Evolutionary conservation across 2,113 vertebrate species (phyloP).

Genomic region (Chloropsis cyanopogon): DNA sequence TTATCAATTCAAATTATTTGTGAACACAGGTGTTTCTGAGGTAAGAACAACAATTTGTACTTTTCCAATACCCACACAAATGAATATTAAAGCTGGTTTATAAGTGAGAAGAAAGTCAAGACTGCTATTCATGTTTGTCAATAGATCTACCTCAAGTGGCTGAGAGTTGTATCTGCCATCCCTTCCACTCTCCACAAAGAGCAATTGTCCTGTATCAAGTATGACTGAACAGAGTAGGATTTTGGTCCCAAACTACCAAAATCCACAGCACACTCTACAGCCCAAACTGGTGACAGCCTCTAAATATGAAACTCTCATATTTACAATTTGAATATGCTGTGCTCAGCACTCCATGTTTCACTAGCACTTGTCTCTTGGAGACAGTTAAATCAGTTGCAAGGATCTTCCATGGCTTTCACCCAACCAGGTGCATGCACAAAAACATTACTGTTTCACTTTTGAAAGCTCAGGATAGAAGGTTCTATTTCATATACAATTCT

Average conservation of each 20-base stretch:
- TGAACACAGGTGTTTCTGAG: neutral
- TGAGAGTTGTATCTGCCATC: neutral
- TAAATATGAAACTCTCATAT: neutral
- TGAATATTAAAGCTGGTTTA: neutral
- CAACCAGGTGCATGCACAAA: fast-evolving
- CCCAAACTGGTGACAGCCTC: neutral
- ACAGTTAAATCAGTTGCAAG: neutral
- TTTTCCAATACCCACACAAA: neutral
- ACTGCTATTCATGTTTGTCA: neutral
- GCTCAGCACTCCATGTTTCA: neutral
- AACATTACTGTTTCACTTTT: neutral
- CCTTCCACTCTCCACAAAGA: neutral
- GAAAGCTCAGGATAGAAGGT: neutral
- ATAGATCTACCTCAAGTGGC: neutral
- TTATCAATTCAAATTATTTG: neutral
- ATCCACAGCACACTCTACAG: neutral
- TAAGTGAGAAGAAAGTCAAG: neutral
- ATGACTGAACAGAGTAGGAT: neutral
- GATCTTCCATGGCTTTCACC: neutral
- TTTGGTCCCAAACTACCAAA: neutral
- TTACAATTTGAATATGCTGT: neutral
- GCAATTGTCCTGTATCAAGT: neutral
- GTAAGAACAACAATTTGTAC: neutral
- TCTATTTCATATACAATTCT: neutral
- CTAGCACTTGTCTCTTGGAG: neutral